phyloP scores from a whole-genome alignment of 2,888 invertebrate species.

The Frankliniella intonsa region DNA sequence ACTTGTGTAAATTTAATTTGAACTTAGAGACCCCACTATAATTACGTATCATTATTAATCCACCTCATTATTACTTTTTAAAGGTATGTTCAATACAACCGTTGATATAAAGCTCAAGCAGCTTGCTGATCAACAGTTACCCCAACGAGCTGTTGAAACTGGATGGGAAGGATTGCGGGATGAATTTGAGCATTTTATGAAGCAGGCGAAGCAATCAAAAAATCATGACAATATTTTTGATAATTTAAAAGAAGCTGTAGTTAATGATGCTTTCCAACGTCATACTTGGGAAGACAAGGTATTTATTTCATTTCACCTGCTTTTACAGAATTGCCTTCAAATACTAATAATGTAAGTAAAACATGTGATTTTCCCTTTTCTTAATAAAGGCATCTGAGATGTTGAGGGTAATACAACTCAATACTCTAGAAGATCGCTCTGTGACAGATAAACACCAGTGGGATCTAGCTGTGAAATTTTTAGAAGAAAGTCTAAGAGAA shows the following conservation, averaged over 20 bases:
- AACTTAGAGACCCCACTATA: not conserved
- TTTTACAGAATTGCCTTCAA: too few relatives aligned
- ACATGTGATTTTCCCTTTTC: not conserved
- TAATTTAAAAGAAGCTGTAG: constrained; percentile 78
- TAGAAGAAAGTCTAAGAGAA: constrained; percentile 77
- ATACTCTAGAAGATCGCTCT: constrained; percentile 84
- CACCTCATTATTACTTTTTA: constrained; percentile 34
- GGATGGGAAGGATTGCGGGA: constrained; percentile 78
- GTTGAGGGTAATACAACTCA: constrained; percentile 88
- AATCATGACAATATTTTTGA: constrained; percentile 90
- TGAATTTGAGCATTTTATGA: constrained; percentile 66
- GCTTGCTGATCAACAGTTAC: constrained; percentile 91
- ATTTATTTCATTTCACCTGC: constrained; percentile 34
- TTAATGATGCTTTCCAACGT: constrained; percentile 75
- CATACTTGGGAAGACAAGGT: constrained; percentile 96
- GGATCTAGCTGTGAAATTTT: constrained; percentile 87
- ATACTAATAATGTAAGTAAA: not conserved
- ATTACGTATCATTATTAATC: constrained; percentile 26
- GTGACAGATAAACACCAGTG: constrained; percentile 83
- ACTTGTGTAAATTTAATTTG: not conserved
- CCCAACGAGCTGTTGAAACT: constrained; percentile 76
- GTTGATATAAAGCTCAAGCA: constrained; percentile 93
- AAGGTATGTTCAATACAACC: constrained; percentile 78
- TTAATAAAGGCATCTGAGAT: constrained; percentile 64
- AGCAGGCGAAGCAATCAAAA: constrained; percentile 58